A percentile compares a stretch with the other conserved stretches of the same genome.
Evolutionary conservation across 2,113 vertebrate genomes (phyloP).

Genomic region (Zosterops hypoxanthus): DNA sequence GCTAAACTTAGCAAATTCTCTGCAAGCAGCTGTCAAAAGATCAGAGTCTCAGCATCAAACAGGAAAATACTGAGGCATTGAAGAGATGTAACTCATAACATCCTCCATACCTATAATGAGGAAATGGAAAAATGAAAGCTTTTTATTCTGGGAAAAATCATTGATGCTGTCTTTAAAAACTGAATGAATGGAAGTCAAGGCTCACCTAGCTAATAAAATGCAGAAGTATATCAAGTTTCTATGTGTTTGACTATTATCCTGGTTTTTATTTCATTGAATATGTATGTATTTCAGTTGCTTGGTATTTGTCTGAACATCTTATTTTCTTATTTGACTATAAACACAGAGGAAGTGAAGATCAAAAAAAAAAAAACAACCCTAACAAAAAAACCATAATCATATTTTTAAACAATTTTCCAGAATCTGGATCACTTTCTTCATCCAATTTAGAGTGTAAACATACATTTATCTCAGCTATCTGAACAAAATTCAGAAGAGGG

Average conservation of each 20-base stretch:
- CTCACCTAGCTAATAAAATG: not conserved
- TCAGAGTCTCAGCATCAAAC: not conserved
- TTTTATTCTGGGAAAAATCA: not conserved
- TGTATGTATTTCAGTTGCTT: not conserved
- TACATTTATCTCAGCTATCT: not conserved
- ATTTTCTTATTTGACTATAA: not conserved
- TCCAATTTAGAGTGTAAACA: not conserved
- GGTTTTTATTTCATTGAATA: not conserved
- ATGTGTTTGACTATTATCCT: not conserved
- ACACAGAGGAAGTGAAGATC: not conserved
- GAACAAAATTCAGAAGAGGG: not conserved
- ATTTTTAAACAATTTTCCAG: not conserved
- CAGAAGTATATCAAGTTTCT: not conserved
- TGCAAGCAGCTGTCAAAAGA: not conserved
- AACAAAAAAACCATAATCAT: accelerated
- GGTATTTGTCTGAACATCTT: not conserved
- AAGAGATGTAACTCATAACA: not conserved
- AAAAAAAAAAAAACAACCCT: not conserved
- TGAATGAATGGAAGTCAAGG: not conserved
- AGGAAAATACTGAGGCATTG: not conserved
- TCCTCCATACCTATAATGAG: not conserved
- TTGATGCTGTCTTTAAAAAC: not conserved
- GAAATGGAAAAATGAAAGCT: not conserved
- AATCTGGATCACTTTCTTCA: not conserved
- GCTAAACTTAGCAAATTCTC: not conserved